Percentiles rank a stretch among this genome's conserved stretches.
Conservation (phyloP, 2,888 invertebrate species). For the Muscina levida region DNA sequence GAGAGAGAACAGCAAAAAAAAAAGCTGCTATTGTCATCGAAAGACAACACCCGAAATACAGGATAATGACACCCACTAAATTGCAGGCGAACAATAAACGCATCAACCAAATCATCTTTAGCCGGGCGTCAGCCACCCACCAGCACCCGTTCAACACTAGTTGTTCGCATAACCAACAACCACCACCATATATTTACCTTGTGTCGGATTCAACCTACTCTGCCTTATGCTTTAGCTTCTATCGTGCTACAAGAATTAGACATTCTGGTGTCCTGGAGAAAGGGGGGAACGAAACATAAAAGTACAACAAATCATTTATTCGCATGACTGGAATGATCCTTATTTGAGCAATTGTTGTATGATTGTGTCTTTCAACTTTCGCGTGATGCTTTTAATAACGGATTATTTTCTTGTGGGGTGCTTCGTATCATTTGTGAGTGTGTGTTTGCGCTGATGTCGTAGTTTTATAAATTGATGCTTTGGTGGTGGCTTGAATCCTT, state of each 20-base stretch:
- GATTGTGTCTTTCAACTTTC: constrained; percentile 62
- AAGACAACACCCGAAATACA: constrained; percentile 62
- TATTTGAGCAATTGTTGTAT: constrained; percentile 63
- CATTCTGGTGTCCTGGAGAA: not conserved
- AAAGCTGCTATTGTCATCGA: constrained; percentile 51
- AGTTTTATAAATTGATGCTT: not conserved
- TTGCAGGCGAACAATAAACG: constrained; percentile 64
- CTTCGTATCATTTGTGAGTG: constrained; percentile 26
- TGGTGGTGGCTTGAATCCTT: not conserved
- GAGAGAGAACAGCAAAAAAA: constrained; percentile 1
- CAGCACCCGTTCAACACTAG: constrained; percentile 9
- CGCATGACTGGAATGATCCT: constrained; percentile 66
- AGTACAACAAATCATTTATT: constrained; percentile 67
- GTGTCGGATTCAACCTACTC: too few relatives aligned
- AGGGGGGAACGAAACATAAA: constrained; percentile 33
- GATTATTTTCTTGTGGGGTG: constrained; percentile 63
- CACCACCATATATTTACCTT: not conserved
- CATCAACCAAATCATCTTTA: constrained; percentile 39
- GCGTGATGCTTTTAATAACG: constrained; percentile 65
- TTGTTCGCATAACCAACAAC: not conserved
- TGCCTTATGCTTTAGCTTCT: constrained; percentile 3
- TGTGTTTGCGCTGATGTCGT: constrained; percentile 12
- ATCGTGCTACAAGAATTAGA: not conserved
- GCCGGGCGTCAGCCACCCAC: constrained; percentile 43
- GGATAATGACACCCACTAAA: constrained; percentile 71